Conservation (phyloP, 2,113 vertebrate genomes). For the Takifugu bimaculatus region DNA sequence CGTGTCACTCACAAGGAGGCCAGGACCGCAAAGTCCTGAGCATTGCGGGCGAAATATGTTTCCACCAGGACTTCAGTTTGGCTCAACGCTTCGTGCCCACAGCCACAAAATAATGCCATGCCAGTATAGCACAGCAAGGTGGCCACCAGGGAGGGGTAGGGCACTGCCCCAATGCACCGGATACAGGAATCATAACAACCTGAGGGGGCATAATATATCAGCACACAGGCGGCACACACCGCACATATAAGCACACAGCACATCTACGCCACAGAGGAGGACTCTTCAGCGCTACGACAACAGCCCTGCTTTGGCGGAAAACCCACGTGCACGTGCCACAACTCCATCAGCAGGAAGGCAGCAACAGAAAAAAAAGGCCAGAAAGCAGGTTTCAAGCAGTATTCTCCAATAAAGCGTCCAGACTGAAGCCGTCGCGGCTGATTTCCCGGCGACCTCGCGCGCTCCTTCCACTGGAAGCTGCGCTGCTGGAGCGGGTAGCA, state of each 20-base stretch:
- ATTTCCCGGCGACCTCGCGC: slow-evolving; percentile 36
- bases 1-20: slow-evolving; percentile 86
- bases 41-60: slow-evolving; percentile 92
- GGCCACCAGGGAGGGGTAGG: slow-evolving; percentile 93
- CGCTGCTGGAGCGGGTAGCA: slow-evolving; percentile 60
- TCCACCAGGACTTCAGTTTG: slow-evolving; percentile 90
- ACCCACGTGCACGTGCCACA: slow-evolving; percentile 58
- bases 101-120: slow-evolving; percentile 93
- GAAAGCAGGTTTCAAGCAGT: slow-evolving; percentile 57
- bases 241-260: slow-evolving; percentile 78
- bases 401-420: slow-evolving; percentile 51
- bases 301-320: slow-evolving; percentile 37
- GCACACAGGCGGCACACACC: slow-evolving; percentile 75
- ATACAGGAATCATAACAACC: slow-evolving; percentile 97
- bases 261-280: slow-evolving; percentile 58
- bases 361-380: slow-evolving; percentile 43
- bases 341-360: slow-evolving; percentile 50
- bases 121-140: slow-evolving; percentile 94
- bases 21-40: slow-evolving; percentile 88
- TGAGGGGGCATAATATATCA: slow-evolving; percentile 81
- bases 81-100: slow-evolving; percentile 91
- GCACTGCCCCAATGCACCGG: slow-evolving; percentile 92
- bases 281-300: slow-evolving; percentile 26
- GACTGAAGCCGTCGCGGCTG: slow-evolving; percentile 47
- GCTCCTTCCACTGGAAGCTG: slow-evolving; percentile 50